phyloP scores from a whole-genome alignment of 2,797 vertebrate species.

The Rhinogobio ventralis region DNA sequence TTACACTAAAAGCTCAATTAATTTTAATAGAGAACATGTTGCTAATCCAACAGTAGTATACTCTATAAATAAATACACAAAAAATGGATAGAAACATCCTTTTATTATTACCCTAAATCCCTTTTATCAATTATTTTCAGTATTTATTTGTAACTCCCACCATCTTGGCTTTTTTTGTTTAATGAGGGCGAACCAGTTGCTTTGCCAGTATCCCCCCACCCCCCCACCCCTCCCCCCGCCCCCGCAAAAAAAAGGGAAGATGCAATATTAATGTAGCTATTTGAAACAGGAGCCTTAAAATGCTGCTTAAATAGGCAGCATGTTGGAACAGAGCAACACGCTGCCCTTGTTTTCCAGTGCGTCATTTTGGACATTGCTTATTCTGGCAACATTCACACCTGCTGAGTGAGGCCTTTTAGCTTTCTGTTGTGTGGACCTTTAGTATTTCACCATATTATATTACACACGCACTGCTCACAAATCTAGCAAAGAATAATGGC shows the following conservation, averaged over 20 bases:
- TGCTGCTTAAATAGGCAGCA: background rate
- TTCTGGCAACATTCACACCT: constrained; percentile 70
- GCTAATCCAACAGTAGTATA: background rate
- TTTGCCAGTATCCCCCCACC: background rate
- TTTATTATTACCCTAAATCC: background rate
- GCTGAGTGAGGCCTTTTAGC: constrained; percentile 71
- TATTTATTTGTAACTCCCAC: background rate
- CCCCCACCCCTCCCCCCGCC: too few relatives aligned
- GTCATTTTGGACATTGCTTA: constrained; percentile 75
- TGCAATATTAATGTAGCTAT: background rate
- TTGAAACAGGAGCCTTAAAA: constrained; percentile 12
- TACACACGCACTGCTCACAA: constrained; percentile 10
- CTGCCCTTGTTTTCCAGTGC: constrained; percentile 69
- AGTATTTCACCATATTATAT: constrained; percentile 31
- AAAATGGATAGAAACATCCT: background rate
- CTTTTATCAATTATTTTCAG: background rate
- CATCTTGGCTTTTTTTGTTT: background rate
- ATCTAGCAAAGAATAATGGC: constrained; percentile 15
- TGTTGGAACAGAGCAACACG: constrained; percentile 13
- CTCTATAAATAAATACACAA: background rate
- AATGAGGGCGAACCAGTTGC: background rate
- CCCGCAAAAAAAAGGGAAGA: background rate
- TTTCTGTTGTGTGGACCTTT: constrained; percentile 62
- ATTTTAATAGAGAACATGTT: background rate
- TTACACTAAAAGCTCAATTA: background rate